Evolutionary conservation across 1,140 invertebrate species (phyloP).

Genomic region (Heliconius himera): DNA sequence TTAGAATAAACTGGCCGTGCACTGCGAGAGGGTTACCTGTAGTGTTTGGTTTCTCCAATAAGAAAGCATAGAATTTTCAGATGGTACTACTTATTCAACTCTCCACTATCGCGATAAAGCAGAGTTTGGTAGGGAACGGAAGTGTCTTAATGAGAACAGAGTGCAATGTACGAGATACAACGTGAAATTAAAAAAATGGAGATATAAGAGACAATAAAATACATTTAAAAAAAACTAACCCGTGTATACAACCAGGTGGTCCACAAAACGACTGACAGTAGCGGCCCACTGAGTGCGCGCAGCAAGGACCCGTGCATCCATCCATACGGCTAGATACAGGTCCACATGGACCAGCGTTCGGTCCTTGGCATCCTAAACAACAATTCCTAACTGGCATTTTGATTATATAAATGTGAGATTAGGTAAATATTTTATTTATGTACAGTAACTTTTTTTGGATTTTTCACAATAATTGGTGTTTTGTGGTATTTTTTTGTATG

Average conservation of each 20-base stretch:
- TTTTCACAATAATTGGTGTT: neutral
- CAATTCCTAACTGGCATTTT: conserved; percentile 69
- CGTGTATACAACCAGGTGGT: conserved; percentile 58
- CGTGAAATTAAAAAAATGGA: too few relatives aligned
- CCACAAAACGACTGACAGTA: conserved; percentile 55
- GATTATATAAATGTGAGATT: neutral
- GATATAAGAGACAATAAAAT: too few relatives aligned
- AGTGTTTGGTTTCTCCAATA: too few relatives aligned
- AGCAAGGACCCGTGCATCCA: conserved; percentile 57
- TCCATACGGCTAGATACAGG: conserved; percentile 46
- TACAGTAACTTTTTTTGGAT: neutral
- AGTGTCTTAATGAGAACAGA: too few relatives aligned
- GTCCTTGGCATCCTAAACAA: conserved; percentile 69
- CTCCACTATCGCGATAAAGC: too few relatives aligned
- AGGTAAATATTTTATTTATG: neutral
- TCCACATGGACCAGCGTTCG: conserved; percentile 62
- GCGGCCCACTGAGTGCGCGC: conserved; percentile 55
- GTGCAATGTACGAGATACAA: too few relatives aligned
- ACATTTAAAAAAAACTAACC: conserved; percentile 43
- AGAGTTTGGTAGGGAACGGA: too few relatives aligned
- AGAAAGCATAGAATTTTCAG: too few relatives aligned
- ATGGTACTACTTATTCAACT: too few relatives aligned
- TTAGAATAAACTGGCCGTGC: too few relatives aligned
- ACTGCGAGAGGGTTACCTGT: too few relatives aligned
- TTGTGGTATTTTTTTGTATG: neutral